Conservation (phyloP, 2,113 vertebrate species). For the Chrysemys picta region DNA sequence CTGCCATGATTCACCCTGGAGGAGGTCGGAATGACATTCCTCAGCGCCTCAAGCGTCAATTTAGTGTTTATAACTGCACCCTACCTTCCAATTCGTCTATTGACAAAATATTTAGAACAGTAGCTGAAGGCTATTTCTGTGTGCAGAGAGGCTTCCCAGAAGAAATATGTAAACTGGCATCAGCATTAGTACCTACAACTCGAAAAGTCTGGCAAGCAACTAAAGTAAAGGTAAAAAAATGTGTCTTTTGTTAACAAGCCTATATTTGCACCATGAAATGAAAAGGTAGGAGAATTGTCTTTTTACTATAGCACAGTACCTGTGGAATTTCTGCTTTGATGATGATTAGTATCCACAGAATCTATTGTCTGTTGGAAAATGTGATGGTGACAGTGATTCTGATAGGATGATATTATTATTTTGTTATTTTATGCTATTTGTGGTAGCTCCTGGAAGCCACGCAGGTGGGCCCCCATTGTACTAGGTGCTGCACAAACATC, state of each 20-base stretch:
- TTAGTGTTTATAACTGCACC: constrained; percentile 86
- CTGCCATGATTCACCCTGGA: constrained; percentile 89
- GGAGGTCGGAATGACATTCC: constrained; percentile 88
- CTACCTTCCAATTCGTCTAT: constrained; percentile 87
- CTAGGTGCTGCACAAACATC: background rate
- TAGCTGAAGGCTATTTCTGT: constrained; percentile 87
- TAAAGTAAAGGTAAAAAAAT: constrained; percentile 83
- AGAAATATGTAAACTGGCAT: constrained; percentile 78
- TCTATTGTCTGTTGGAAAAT: background rate
- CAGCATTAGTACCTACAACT: constrained; percentile 80
- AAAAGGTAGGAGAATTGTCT: background rate
- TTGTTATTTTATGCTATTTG: background rate
- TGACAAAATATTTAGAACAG: constrained; percentile 84
- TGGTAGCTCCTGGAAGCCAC: background rate
- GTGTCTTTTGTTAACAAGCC: background rate
- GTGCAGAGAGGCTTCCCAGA: constrained; percentile 76
- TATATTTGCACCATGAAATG: background rate
- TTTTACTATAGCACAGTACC: fast-evolving
- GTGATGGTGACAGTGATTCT: background rate
- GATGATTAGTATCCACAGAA: background rate
- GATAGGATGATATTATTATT: background rate
- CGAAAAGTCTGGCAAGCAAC: constrained; percentile 85
- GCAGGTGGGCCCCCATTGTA: background rate
- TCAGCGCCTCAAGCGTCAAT: constrained; percentile 88
- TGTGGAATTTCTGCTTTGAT: background rate